These are phyloP conservation scores for Anagyrus pseudococci DNA, from an alignment of 2,888 invertebrate genomes.

Conservation along the genomic window DNA sequence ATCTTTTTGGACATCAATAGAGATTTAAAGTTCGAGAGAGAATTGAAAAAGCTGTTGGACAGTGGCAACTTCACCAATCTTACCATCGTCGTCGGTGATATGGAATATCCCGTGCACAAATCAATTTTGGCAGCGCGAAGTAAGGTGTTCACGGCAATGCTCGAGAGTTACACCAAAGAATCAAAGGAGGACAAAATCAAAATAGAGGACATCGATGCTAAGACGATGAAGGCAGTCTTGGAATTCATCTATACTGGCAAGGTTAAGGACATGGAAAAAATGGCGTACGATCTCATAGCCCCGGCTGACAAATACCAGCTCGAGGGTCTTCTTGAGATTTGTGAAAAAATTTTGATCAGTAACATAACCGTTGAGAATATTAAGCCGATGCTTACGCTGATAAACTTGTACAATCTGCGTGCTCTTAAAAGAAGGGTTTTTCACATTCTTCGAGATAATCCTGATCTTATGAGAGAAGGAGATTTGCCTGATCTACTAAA, in stretches of 20 bases:
- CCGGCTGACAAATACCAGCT: conserved; percentile 68
- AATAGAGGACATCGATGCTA: neutral
- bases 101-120: neutral
- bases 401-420: no score
- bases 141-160: neutral
- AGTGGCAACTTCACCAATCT: neutral
- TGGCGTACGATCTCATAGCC: neutral
- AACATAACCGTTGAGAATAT: conserved; percentile 95
- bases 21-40: no score
- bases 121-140: neutral
- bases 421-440: no score
- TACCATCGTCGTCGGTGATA: neutral
- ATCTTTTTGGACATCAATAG: no score
- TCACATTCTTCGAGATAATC: no score
- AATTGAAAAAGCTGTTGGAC: no score
- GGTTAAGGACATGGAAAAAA: neutral
- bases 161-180: neutral
- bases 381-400: conserved; percentile 92
- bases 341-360: conserved; percentile 94
- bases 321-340: conserved; percentile 98
- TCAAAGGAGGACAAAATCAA: neutral
- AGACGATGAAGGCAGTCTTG: neutral
- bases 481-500: no score
- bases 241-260: conserved; percentile 28
- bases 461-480: no score